These are phyloP conservation scores for Gambusia affinis DNA, from an alignment of 2,113 vertebrate species.

Conservation along the genomic window DNA sequence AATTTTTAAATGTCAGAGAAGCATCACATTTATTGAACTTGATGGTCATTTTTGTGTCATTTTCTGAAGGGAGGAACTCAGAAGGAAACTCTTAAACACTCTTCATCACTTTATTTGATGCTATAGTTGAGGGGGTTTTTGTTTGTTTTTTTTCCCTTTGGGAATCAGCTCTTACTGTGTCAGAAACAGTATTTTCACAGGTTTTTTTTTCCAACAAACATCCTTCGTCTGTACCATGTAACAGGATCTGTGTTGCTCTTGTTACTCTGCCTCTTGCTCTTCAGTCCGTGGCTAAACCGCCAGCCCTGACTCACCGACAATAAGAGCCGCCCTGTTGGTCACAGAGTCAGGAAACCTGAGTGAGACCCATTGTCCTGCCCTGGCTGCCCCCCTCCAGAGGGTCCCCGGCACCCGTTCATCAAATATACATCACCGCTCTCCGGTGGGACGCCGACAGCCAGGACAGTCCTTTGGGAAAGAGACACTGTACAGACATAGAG, in stretches of 20 bases:
- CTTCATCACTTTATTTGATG: neutral
- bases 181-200: neutral
- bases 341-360: slow-evolving; percentile 75
- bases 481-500: slow-evolving; percentile 6
- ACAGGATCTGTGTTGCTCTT: rapidly evolving
- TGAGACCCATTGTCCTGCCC: slow-evolving; percentile 70
- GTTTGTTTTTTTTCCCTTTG: neutral
- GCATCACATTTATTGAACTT: neutral
- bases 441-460: slow-evolving; percentile 42
- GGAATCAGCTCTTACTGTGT: neutral
- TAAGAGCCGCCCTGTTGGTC: slow-evolving; percentile 60
- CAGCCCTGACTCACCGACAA: slow-evolving; percentile 52
- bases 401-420: slow-evolving; percentile 76
- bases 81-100: neutral
- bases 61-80: neutral
- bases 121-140: neutral
- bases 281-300: slow-evolving; percentile 54
- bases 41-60: neutral
- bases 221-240: neutral
- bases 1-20: neutral
- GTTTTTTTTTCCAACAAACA: neutral
- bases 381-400: slow-evolving; percentile 56
- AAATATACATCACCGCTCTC: slow-evolving; percentile 78
- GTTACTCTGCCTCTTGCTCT: slow-evolving; percentile 36
- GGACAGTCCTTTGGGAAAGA: slow-evolving; percentile 63